Evolutionary conservation across 2,113 vertebrate species (phyloP).

Genomic region (Camarhynchus parvulus): DNA sequence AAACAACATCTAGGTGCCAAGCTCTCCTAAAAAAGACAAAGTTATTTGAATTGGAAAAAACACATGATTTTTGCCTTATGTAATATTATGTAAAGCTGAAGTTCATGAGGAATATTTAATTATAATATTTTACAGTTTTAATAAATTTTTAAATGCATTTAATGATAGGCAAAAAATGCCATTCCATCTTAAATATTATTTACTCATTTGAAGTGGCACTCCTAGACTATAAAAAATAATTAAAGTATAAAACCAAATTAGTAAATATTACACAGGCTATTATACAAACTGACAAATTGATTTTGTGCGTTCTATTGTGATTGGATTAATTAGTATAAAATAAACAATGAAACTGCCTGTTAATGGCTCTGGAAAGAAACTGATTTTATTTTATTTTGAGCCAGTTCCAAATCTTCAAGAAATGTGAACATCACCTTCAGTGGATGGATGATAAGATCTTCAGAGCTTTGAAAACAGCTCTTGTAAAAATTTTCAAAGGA

Average conservation of each 20-base stretch:
- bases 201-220: not conserved
- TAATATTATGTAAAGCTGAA: not conserved
- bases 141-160: not conserved
- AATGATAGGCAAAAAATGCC: not conserved
- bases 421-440: not conserved
- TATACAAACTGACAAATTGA: not conserved
- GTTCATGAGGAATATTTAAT: not conserved
- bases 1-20: not conserved
- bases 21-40: not conserved
- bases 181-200: not conserved
- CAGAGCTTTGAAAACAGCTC: not conserved
- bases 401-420: not conserved
- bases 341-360: not conserved
- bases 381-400: not conserved
- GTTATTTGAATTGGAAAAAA: not conserved
- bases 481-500: not conserved
- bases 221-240: not conserved
- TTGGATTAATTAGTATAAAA: not conserved
- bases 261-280: not conserved
- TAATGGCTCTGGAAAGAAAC: not conserved
- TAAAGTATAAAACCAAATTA: not conserved
- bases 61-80: not conserved
- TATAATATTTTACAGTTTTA: not conserved
- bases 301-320: not conserved
- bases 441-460: not conserved